Evolutionary conservation across 2,797 vertebrate genomes (phyloP).

Genomic region (Columba guinea): DNA sequence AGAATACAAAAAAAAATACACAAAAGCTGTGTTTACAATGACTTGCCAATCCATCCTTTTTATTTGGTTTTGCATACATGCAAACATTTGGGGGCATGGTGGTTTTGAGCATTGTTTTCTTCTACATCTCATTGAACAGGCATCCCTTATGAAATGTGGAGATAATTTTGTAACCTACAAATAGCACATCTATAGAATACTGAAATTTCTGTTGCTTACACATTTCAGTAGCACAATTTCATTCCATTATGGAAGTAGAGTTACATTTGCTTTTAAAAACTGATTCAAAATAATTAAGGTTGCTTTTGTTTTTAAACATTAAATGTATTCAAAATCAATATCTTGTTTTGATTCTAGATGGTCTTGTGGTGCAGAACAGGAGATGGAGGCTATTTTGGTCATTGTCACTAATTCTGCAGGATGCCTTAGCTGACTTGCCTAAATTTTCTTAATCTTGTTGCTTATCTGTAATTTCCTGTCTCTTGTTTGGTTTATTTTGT

Average conservation of each 20-base stretch:
- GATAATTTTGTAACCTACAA: neutral
- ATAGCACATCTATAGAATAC: neutral
- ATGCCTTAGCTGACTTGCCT: neutral
- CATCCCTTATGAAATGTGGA: neutral
- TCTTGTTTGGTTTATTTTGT: slow-evolving; percentile 24
- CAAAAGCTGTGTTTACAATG: neutral
- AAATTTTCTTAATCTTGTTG: slow-evolving; percentile 34
- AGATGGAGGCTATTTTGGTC: neutral
- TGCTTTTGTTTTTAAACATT: neutral
- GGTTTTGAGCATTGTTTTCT: neutral
- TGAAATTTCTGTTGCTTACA: neutral
- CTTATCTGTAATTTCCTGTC: slow-evolving; percentile 49
- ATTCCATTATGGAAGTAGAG: neutral
- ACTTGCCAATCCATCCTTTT: neutral
- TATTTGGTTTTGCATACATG: neutral
- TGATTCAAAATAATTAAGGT: neutral
- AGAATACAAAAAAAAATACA: neutral
- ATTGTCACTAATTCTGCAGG: neutral
- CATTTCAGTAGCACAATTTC: neutral
- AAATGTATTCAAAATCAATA: slow-evolving; percentile 55
- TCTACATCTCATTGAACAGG: neutral
- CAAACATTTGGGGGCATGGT: neutral
- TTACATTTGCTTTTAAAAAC: neutral
- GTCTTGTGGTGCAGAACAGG: neutral
- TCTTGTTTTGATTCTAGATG: slow-evolving; percentile 47